These are phyloP conservation scores for Euzetes globulus DNA, from an alignment of 2,888 invertebrate genomes.

Conservation along the genomic window DNA sequence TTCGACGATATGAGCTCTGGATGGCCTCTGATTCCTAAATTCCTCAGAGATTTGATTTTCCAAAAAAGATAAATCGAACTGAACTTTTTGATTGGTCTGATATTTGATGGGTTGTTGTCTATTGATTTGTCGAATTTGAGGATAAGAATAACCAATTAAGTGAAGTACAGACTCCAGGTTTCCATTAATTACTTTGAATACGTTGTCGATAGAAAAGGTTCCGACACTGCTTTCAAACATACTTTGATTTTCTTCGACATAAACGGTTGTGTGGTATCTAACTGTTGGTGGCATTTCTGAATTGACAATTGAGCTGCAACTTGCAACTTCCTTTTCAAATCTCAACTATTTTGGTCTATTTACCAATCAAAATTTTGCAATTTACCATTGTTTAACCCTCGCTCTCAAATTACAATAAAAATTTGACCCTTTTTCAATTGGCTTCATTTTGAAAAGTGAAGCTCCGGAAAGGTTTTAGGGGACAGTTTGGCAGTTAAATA, in stretches of 20 bases:
- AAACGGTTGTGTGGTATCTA: conserved; percentile 6
- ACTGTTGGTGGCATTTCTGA: background rate
- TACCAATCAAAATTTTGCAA: too few relatives aligned
- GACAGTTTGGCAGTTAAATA: too few relatives aligned
- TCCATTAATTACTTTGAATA: conserved; percentile 6
- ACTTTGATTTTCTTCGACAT: background rate
- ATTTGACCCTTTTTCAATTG: too few relatives aligned
- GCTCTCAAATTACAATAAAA: too few relatives aligned
- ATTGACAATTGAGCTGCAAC: too few relatives aligned
- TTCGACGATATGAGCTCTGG: conserved; percentile 11
- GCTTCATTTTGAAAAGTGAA: too few relatives aligned
- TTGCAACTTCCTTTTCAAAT: too few relatives aligned
- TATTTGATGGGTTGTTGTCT: background rate
- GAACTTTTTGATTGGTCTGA: background rate
- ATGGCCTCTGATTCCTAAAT: background rate
- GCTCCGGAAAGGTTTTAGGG: too few relatives aligned
- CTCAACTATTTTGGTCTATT: too few relatives aligned
- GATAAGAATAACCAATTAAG: background rate
- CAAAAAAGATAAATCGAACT: background rate
- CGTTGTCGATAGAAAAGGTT: background rate
- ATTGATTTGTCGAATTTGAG: background rate
- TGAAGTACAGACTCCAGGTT: background rate
- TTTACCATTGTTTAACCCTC: too few relatives aligned
- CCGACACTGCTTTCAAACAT: background rate
- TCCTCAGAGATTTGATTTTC: background rate